A percentile compares a stretch with the other conserved stretches of the same genome.
Evolutionary conservation across 92 coral and sea anemone genomes (phyloP).

Genomic region (Parazoanthus atlanticus): DNA sequence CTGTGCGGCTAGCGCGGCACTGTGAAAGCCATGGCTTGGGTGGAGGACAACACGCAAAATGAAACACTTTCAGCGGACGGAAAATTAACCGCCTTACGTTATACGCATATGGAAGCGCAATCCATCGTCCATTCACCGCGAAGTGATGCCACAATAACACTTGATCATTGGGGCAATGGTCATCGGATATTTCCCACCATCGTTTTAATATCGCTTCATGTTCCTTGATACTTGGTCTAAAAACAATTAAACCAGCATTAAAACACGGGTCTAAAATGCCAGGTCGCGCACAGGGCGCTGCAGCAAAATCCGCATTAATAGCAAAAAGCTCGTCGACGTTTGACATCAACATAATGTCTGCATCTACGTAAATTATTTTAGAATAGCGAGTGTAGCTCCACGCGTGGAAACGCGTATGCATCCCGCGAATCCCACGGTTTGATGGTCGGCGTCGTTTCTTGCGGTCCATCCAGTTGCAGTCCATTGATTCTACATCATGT

Average conservation of each 20-base stretch:
- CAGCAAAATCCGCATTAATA: slow-evolving; percentile 75
- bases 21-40: slow-evolving; percentile 82
- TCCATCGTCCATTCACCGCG: slow-evolving; percentile 74
- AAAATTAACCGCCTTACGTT: slow-evolving; percentile 36
- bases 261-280: slow-evolving; percentile 82
- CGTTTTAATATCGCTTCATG: slow-evolving; percentile 41
- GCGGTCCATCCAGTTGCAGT: slow-evolving; percentile 80
- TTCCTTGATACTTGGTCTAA: slow-evolving; percentile 55
- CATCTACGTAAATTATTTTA: slow-evolving; percentile 73
- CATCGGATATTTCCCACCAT: slow-evolving; percentile 48
- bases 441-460: slow-evolving; percentile 33
- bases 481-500: slow-evolving; percentile 62
- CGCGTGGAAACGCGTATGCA: slow-evolving; percentile 79
- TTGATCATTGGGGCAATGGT: slow-evolving; percentile 63
- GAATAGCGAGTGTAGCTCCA: slow-evolving; percentile 74
- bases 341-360: slow-evolving; percentile 76
- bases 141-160: slow-evolving; percentile 61
- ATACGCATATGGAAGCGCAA: slow-evolving; percentile 57
- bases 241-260: slow-evolving; percentile 73
- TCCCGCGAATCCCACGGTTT: slow-evolving; percentile 61
- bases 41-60: slow-evolving; percentile 65
- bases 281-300: slow-evolving; percentile 72
- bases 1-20: slow-evolving; percentile 77
- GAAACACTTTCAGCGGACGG: slow-evolving; percentile 46
- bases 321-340: slow-evolving; percentile 74